Evolutionary conservation across 2,888 invertebrate genomes (phyloP).

Genomic region (Hypsopygia costalis): DNA sequence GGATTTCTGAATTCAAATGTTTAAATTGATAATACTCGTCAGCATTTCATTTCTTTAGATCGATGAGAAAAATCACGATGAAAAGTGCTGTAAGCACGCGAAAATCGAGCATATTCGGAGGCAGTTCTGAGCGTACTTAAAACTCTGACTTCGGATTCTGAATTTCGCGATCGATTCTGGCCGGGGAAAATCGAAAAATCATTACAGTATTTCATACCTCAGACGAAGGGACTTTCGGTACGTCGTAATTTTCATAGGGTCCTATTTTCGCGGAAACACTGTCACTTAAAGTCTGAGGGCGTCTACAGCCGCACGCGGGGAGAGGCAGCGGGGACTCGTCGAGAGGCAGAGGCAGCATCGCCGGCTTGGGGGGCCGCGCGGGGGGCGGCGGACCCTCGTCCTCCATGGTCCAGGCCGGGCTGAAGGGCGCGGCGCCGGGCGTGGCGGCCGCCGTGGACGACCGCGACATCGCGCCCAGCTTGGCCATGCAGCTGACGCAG

Average conservation of each 20-base stretch:
- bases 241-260: constrained; percentile 89
- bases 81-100: no score
- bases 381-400: constrained; percentile 63
- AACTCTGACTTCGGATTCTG: no score
- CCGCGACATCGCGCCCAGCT: constrained; percentile 86
- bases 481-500: constrained; percentile 90
- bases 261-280: constrained; percentile 53
- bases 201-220: no score
- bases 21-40: no score
- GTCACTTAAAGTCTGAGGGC: constrained; percentile 31
- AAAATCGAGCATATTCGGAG: no score
- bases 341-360: constrained; percentile 38
- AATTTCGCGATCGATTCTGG: no score
- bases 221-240: constrained; percentile 82
- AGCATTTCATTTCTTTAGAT: no score
- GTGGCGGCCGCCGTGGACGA: constrained; percentile 81
- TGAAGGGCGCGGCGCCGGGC: constrained; percentile 71
- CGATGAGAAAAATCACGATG: no score
- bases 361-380: constrained; percentile 82
- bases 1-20: no score
- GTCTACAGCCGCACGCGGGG: constrained; percentile 38
- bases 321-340: constrained; percentile 50
- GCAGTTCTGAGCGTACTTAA: no score
- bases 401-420: constrained; percentile 81
- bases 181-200: no score